Conservation (phyloP, 2,888 invertebrate species). For the Tuta absoluta region DNA sequence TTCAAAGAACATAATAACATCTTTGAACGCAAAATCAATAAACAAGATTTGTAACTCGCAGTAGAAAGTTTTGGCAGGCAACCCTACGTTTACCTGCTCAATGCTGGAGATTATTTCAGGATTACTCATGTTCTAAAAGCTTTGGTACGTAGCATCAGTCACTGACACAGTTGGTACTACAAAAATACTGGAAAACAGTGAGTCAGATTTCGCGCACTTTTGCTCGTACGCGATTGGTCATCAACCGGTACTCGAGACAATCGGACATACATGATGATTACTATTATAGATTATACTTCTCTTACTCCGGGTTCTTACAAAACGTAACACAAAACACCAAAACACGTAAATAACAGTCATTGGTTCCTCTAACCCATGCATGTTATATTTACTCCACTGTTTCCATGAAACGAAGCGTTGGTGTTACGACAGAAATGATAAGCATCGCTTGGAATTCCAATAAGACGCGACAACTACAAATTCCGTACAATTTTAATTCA, state of each 20-base stretch:
- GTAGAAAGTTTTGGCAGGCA: slow-evolving; percentile 38
- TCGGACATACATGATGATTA: slow-evolving; percentile 39
- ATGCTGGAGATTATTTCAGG: slow-evolving; percentile 31
- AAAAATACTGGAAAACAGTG: slow-evolving; percentile 57
- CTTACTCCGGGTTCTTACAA: slow-evolving; percentile 14
- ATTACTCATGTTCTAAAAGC: slow-evolving; percentile 31
- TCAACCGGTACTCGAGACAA: slow-evolving; percentile 45
- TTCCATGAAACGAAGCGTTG: slow-evolving; percentile 13
- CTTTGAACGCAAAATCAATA: not conserved
- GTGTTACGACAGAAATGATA: slow-evolving; percentile 19
- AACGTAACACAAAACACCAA: slow-evolving; percentile 20
- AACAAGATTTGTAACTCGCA: slow-evolving; percentile 6
- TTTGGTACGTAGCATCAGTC: slow-evolving; percentile 37
- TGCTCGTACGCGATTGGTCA: slow-evolving; percentile 62
- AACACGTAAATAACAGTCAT: slow-evolving; percentile 2
- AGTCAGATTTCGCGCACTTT: slow-evolving; percentile 78
- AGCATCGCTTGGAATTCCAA: slow-evolving; percentile 11
- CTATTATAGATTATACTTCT: slow-evolving; percentile 16
- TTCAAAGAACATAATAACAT: not conserved
- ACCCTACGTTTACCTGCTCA: not conserved
- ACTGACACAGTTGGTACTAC: slow-evolving; percentile 48
- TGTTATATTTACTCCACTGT: slow-evolving; percentile 7
- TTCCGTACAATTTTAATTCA: slow-evolving; percentile 12
- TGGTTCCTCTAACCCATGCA: not conserved
- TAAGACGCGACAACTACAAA: not conserved